Conservation (phyloP, 1,140 invertebrate genomes). For the Drosophila kohkoa region DNA sequence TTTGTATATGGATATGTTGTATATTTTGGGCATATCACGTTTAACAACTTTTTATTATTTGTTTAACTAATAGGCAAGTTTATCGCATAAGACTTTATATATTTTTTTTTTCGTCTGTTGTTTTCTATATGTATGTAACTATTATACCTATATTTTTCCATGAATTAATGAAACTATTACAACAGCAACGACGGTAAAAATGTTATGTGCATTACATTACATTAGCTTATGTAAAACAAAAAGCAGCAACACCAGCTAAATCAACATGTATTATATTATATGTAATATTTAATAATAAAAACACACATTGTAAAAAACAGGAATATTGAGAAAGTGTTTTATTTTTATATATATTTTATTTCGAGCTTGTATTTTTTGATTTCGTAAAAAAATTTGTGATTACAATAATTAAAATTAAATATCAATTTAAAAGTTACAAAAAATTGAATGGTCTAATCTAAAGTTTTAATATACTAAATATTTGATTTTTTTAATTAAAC, state of each 20-base stretch:
- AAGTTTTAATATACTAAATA: no score
- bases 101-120: constrained; percentile 23
- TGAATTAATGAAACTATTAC: constrained; percentile 17
- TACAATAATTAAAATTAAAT: no score
- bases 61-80: constrained; percentile 77
- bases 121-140: constrained; percentile 21
- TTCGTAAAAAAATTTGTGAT: no score
- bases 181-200: constrained; percentile 28
- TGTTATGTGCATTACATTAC: constrained; percentile 58
- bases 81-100: constrained; percentile 62
- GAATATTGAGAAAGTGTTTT: background rate
- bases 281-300: constrained; percentile 49
- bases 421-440: no score
- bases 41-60: constrained; percentile 74
- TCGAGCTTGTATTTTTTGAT: no score
- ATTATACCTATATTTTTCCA: background rate
- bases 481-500: no score
- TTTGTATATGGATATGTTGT: constrained; percentile 1
- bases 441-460: no score
- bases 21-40: constrained; percentile 64
- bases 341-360: no score
- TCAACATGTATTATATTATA: constrained; percentile 77
- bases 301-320: constrained; percentile 12
- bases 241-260: constrained; percentile 59
- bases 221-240: constrained; percentile 24